Evolutionary conservation across 2,797 vertebrate genomes (phyloP).

Genomic region (Fistularia tabacaria): DNA sequence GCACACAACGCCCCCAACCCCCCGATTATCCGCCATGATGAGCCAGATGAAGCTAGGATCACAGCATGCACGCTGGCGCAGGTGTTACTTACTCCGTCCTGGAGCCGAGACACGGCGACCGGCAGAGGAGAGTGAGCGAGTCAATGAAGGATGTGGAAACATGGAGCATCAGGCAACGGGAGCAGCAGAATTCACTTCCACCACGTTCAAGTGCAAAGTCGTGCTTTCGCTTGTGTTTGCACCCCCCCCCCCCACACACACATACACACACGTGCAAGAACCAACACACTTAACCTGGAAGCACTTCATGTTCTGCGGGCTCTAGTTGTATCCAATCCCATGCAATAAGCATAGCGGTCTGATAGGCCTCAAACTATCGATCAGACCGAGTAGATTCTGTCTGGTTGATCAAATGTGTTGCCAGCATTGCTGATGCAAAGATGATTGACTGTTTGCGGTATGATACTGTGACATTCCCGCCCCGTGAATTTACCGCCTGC

Average conservation of each 20-base stretch:
- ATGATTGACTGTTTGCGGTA: not conserved
- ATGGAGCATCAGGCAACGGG: conserved; percentile 8
- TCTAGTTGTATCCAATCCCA: not conserved
- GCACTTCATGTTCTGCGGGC: not conserved
- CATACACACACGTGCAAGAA: conserved; percentile 4
- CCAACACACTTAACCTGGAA: no score
- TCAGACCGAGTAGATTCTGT: not conserved
- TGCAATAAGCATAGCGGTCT: not conserved
- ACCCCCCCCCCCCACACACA: no score
- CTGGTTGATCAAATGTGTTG: not conserved
- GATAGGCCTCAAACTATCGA: not conserved
- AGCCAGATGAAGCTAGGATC: conserved; percentile 69
- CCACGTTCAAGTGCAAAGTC: no score
- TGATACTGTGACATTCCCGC: not conserved
- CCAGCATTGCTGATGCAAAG: not conserved
- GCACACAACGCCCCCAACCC: conserved; percentile 36
- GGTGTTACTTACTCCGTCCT: conserved; percentile 92
- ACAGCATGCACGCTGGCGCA: conserved; percentile 77
- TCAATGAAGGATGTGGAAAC: conserved; percentile 39
- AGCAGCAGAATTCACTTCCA: no score
- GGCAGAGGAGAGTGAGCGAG: conserved; percentile 65
- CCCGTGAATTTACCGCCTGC: conserved; percentile 2
- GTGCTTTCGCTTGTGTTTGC: conserved; percentile 8
- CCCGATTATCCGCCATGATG: conserved; percentile 23
- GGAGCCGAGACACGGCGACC: conserved; percentile 76